Conservation (phyloP, 2,797 vertebrate species). For the Microctenopoma steveboyesi region DNA sequence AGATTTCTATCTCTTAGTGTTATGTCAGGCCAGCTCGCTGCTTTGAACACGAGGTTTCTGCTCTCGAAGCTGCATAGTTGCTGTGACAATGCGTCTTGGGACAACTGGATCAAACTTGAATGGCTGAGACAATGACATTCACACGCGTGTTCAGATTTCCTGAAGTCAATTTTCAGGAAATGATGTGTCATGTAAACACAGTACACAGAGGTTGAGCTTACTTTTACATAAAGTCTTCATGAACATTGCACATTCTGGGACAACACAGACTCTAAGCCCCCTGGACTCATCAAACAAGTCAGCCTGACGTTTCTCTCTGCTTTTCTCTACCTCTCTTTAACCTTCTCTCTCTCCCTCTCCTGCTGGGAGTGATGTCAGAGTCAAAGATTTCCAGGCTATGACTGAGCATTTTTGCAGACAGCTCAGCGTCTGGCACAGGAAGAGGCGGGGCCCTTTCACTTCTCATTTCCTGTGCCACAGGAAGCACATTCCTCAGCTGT, state of each 20-base stretch:
- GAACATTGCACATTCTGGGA: background rate
- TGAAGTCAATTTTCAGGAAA: no score
- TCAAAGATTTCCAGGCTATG: conserved; percentile 51
- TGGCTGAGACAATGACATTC: no score
- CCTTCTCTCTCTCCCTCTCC: background rate
- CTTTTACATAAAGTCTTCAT: no score
- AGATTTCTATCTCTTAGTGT: conserved; percentile 48
- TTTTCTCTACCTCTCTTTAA: background rate
- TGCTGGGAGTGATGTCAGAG: conserved; percentile 57
- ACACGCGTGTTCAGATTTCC: no score
- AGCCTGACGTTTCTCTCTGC: conserved; percentile 3
- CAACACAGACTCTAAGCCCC: background rate
- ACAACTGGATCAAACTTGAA: no score
- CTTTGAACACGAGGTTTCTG: conserved; percentile 15
- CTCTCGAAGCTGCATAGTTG: background rate
- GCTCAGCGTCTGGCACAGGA: conserved; percentile 33
- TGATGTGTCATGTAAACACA: no score
- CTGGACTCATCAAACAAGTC: conserved; percentile 5
- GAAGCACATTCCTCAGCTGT: conserved; percentile 70
- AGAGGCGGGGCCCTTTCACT: conserved; percentile 56
- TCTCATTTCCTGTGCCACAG: conserved; percentile 74
- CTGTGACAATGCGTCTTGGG: no score
- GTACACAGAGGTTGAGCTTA: no score
- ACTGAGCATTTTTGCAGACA: conserved; percentile 64
- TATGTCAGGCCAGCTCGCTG: conserved; percentile 34